These are phyloP conservation scores for Allobates femoralis DNA, from an alignment of 2,797 vertebrate genomes.

Conservation along the genomic window DNA sequence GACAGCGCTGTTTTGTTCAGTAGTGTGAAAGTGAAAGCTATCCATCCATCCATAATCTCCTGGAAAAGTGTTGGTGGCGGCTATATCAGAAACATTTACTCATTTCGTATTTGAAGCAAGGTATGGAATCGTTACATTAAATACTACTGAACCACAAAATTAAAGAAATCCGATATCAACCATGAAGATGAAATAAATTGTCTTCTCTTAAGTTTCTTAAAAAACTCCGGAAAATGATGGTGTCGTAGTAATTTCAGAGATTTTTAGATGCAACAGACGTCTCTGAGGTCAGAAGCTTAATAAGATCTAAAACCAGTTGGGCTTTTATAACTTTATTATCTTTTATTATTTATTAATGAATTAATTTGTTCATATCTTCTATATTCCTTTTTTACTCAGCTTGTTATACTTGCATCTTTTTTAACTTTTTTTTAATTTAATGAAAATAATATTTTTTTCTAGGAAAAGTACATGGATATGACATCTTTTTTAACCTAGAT, in stretches of 20 bases:
- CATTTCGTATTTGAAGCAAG: slow-evolving; percentile 16
- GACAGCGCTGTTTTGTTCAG: background rate
- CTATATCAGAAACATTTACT: background rate
- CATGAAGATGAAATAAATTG: slow-evolving; percentile 9
- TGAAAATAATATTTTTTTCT: too few relatives aligned
- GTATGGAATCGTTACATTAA: slow-evolving; percentile 27
- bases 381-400: too few relatives aligned
- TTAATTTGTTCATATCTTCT: background rate
- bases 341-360: background rate
- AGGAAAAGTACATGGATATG: too few relatives aligned
- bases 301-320: background rate
- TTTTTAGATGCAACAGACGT: background rate
- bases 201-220: background rate
- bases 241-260: background rate
- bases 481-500: too few relatives aligned
- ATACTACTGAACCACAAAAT: slow-evolving; percentile 28
- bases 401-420: too few relatives aligned
- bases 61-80: background rate
- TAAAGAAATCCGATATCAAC: slow-evolving; percentile 14
- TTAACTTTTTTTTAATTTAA: too few relatives aligned
- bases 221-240: background rate
- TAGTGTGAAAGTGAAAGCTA: slow-evolving; percentile 28
- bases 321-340: background rate
- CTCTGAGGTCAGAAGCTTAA: background rate
- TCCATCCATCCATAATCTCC: slow-evolving; percentile 28